These are phyloP conservation scores for Drosophila multiciliata DNA, from an alignment of 2,888 invertebrate genomes.

Conservation along the genomic window DNA sequence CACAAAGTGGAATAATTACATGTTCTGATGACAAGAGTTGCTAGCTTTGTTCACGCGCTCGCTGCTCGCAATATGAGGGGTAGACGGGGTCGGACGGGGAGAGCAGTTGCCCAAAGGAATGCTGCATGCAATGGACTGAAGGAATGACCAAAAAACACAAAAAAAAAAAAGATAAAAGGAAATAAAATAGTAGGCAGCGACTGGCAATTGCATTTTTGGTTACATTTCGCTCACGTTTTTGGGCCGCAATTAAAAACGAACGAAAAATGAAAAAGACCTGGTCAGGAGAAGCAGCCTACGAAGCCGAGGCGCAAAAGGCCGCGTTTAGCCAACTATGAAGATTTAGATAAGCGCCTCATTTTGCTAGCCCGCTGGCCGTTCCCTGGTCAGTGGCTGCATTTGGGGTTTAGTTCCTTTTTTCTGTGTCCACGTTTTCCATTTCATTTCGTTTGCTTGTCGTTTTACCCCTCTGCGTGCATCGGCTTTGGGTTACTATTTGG, in stretches of 20 bases:
- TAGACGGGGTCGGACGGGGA: background rate
- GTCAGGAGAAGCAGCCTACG: conserved; percentile 38
- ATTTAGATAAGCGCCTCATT: conserved; percentile 84
- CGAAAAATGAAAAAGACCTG: conserved; percentile 50
- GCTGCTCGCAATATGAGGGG: conserved; percentile 15
- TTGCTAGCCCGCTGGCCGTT: conserved; percentile 63
- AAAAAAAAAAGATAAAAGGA: conserved; percentile 11
- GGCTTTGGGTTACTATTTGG: conserved; percentile 46
- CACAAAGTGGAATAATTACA: conserved; percentile 82
- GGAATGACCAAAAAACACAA: conserved; percentile 68
- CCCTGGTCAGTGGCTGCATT: conserved; percentile 26
- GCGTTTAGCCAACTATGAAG: conserved; percentile 85
- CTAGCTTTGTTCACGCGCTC: conserved; percentile 54
- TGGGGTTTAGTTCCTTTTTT: conserved; percentile 35
- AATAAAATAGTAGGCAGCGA: conserved; percentile 22
- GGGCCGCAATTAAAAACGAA: conserved; percentile 81
- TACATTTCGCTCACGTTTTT: conserved; percentile 80
- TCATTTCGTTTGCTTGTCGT: conserved; percentile 60
- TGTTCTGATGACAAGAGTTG: conserved; percentile 76
- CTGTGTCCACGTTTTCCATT: conserved; percentile 68
- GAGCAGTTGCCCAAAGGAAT: conserved; percentile 58
- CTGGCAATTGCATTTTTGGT: conserved; percentile 79
- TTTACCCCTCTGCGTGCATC: conserved; percentile 22
- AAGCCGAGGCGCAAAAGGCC: conserved; percentile 80
- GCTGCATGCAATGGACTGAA: conserved; percentile 71